Evolutionary conservation across 2,797 vertebrate genomes (phyloP), one percentile per base, ranked within the genome.

Genomic region (Staurois parvus): DNA sequence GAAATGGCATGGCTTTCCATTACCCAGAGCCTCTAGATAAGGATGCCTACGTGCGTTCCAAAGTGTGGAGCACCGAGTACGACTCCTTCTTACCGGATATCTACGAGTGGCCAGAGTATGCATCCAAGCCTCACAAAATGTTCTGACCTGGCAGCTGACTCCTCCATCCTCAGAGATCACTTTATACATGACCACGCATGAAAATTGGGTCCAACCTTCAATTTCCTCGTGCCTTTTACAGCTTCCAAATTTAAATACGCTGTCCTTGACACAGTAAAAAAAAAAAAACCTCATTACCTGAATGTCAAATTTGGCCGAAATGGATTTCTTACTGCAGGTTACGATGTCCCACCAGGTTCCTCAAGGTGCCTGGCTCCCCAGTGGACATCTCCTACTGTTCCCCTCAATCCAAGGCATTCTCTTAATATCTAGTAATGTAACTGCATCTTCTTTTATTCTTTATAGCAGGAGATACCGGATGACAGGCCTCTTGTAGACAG

Each of bases 11-110:
- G 97, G 98, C 98, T 0, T 99, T 99, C 90, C 95, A 95, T 48
- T 98, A 99, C 91, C 98, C 98, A 3, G 98, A 99, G 88, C 98
- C 98, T 0, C 2, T 92, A 75, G 96, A 99, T 91, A 99, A 99
- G 92, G 91, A 92, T n/a, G 37, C 84, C 0, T 96, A 97, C 73
- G 88, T 99, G 37, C 94, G 94, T 11, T 93, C 96, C 2, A 96
- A 95, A 78, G 89, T 97, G 24, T 99, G 98, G 97, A 91, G 90
- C 90, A 98, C 95, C 1, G 85, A 95, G 21, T 99, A 99, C 0
- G 97, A 99, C 75, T 99, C 97, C 86, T 96, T 99, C 90, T 89
- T 98, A 83, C 98, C 98, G 0, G 98, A 99, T 7, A 92, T 96
- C 21, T 99, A 99, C 0, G 96, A 98, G 75, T 99, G 97, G 97